Conservation (phyloP, 2,888 invertebrate species). For the Diaprepes abbreviatus region DNA sequence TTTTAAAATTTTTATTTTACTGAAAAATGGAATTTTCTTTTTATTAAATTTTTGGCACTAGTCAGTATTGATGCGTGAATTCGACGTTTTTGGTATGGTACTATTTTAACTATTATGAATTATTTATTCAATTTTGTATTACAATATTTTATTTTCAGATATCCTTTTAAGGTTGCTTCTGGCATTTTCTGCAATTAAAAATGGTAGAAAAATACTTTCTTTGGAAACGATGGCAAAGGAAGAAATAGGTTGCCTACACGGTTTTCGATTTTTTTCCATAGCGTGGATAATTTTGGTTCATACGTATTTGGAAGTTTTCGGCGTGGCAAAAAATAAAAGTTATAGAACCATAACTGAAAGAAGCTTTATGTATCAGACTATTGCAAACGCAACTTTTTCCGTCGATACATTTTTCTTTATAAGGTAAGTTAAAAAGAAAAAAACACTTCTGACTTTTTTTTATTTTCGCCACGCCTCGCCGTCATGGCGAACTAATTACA, state of each 20-base stretch:
- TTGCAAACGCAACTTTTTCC: conserved; percentile 88
- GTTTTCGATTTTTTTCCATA: conserved; percentile 82
- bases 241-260: conserved; percentile 82
- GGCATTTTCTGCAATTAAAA: conserved; percentile 82
- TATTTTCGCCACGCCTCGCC: no score
- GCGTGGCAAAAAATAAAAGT: conserved; percentile 82
- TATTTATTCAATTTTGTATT: conserved; percentile 18
- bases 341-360: conserved; percentile 81
- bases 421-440: conserved; percentile 75
- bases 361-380: conserved; percentile 84
- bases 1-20: no score
- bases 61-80: no score
- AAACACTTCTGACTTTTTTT: no score
- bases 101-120: no score
- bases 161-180: conserved; percentile 75
- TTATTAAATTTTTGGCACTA: no score
- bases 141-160: conserved; percentile 66
- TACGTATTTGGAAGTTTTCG: conserved; percentile 85
- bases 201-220: conserved; percentile 81
- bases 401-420: conserved; percentile 91
- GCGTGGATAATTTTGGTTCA: conserved; percentile 89
- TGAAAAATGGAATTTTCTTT: no score
- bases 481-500: no score
- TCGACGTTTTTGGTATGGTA: no score
- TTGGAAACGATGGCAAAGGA: conserved; percentile 77